These are phyloP conservation scores for Elaeidobius kamerunicus DNA, from an alignment of 2,888 invertebrate genomes.

Conservation along the genomic window DNA sequence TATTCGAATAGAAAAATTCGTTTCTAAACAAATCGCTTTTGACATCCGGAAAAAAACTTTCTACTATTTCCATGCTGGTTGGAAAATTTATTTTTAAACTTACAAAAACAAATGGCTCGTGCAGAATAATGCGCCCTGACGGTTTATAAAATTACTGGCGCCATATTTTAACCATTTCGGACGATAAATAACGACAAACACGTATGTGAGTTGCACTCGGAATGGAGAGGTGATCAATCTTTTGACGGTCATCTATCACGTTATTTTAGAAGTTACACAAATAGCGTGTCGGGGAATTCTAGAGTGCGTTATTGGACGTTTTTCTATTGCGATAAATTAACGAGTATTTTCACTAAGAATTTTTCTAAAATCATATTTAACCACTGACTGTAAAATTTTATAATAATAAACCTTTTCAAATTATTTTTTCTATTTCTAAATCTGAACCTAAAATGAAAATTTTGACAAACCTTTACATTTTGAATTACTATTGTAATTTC, in stretches of 20 bases:
- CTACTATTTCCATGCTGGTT: constrained; percentile 31
- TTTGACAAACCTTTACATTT: no score
- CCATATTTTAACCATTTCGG: constrained; percentile 34
- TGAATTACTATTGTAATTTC: no score
- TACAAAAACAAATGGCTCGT: constrained; percentile 34
- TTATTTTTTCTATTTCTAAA: no score
- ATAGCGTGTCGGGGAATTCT: constrained; percentile 32
- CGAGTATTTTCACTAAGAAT: no score
- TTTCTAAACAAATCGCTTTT: constrained; percentile 22
- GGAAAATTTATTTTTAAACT: constrained; percentile 32
- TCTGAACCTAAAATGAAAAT: no score
- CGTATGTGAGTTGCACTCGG: constrained; percentile 34
- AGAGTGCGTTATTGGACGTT: constrained; percentile 22
- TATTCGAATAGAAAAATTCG: constrained; percentile 26
- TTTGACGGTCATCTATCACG: constrained; percentile 38
- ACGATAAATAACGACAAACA: constrained; percentile 34
- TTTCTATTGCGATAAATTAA: neutral
- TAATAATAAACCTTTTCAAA: no score
- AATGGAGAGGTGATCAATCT: constrained; percentile 39
- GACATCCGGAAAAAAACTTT: constrained; percentile 31
- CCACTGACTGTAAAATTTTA: no score
- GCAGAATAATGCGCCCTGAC: constrained; percentile 32
- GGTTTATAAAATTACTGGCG: constrained; percentile 34
- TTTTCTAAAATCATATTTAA: no score
- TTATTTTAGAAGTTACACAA: constrained; percentile 40